Evolutionary conservation across 92 coral and sea anemone species (phyloP), one percentile per base, ranked within the genome.

Genomic region (Palythoa grandiflora): DNA sequence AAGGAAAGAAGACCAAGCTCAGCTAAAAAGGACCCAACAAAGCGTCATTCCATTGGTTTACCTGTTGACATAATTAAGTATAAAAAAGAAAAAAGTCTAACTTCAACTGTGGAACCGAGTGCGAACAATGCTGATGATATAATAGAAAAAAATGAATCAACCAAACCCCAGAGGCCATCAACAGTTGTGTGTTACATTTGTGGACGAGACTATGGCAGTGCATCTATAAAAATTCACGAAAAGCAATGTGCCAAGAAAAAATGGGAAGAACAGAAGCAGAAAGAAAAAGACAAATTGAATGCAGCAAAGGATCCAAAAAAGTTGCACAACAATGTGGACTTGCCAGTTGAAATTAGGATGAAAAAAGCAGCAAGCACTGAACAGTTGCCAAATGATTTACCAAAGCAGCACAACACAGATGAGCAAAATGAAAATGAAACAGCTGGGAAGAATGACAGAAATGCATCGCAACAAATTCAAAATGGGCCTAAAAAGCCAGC

Each of bases 211-310:
- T 97, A 93, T 85, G 97, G 98, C 7, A 85, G 95, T 44, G 98
- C 99, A 2, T 97, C 99, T 16, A 92, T 93, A 72, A 87, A 94
- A 39, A 91, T 97, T 50, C 99, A 97, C 36, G 99, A 97, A 84
- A 97, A 94, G 84, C 98, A 97, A 75, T 97, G 99, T 84, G 89
- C 91, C 44, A 93, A 91, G 85, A 95, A 83, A 52, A 95, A 94
- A 94, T 86, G 80, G 79, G 78, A 70, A 52, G 93, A 90, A 71
- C 85, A 89, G 16, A 90, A 88, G 16, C 89, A 87, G 53, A 94
- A 88, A 66, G 92, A 76, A 66, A 94, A 88, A 77, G 86, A 90
- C 71, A 83, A 87, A 57, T 28, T 88, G 65, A 77, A 44, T 10
- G 65, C 75, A 52, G 65, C 53, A 57, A 78, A 76, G 19, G 87